A percentile compares a stretch with the other conserved stretches of the same genome.
Evolutionary conservation across 2,797 vertebrate species (phyloP).

Genomic region (Phylloscopus collybita): DNA sequence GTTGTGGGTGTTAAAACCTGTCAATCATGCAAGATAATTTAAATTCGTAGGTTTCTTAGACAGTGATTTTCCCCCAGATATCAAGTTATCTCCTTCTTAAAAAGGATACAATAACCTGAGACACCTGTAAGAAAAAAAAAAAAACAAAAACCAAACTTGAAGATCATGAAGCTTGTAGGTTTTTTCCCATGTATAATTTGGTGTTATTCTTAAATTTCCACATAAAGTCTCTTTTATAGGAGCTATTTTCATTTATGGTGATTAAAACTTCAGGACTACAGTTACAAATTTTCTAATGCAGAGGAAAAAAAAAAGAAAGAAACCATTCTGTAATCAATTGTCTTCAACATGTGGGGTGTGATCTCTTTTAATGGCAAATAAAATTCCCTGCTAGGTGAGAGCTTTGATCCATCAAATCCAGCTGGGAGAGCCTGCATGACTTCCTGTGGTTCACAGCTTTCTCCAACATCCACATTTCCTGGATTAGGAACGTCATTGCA

Average conservation of each 20-base stretch:
- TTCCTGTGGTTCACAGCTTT: not conserved
- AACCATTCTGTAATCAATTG: not conserved
- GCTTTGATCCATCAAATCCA: not conserved
- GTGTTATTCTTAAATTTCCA: not conserved
- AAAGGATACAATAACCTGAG: constrained; percentile 8
- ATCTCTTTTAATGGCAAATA: not conserved
- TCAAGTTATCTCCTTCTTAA: not conserved
- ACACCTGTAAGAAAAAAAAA: not conserved
- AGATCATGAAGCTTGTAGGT: not conserved
- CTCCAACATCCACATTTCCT: not conserved
- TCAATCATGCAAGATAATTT: not conserved
- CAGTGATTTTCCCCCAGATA: constrained; percentile 22
- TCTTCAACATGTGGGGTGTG: not conserved
- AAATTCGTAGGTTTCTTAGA: constrained; percentile 31
- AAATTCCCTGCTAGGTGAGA: not conserved
- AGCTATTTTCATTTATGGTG: not conserved
- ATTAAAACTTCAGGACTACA: not conserved
- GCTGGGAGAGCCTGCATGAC: not conserved
- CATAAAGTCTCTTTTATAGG: not conserved
- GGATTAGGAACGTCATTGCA: not conserved
- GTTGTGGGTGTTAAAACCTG: constrained; percentile 38
- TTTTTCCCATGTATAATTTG: not conserved
- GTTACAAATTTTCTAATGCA: not conserved
- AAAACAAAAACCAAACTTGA: not conserved
- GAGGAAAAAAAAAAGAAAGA: not conserved